Conservation (phyloP, 2,888 invertebrate species). For the Augochlorella aurata region DNA sequence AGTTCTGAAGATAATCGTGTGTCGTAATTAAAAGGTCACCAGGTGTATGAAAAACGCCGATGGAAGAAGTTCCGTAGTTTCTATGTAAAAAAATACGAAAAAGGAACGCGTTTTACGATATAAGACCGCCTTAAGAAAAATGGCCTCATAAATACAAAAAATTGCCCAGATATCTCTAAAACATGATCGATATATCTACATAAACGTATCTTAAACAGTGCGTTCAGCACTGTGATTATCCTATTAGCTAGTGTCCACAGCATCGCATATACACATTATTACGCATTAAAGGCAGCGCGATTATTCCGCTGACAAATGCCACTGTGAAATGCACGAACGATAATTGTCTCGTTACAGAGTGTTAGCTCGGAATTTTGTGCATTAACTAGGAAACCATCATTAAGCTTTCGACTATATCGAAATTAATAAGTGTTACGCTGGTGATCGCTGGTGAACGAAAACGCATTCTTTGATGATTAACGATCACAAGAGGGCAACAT, state of each 20-base stretch:
- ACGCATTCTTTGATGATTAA: neutral
- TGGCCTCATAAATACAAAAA: neutral
- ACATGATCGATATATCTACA: neutral
- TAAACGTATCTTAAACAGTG: neutral
- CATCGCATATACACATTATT: neutral
- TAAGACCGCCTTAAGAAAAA: neutral
- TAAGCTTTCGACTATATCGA: neutral
- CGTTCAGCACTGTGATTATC: neutral
- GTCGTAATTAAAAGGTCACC: too few relatives aligned
- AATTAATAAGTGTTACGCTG: neutral
- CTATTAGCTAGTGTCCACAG: neutral
- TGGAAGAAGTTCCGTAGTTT: too few relatives aligned
- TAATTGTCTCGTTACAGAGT: neutral
- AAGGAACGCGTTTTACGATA: too few relatives aligned
- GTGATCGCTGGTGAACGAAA: neutral
- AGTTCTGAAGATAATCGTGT: too few relatives aligned
- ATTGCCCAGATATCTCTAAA: neutral
- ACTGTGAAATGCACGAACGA: neutral
- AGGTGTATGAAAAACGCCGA: too few relatives aligned
- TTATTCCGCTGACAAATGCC: constrained; percentile 1
- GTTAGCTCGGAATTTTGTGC: neutral
- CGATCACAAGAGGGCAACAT: neutral
- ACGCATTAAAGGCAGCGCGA: neutral
- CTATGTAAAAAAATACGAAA: too few relatives aligned
- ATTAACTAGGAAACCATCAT: neutral